phyloP scores from a whole-genome alignment of 2,113 vertebrate species.

The Numenius arquata region DNA sequence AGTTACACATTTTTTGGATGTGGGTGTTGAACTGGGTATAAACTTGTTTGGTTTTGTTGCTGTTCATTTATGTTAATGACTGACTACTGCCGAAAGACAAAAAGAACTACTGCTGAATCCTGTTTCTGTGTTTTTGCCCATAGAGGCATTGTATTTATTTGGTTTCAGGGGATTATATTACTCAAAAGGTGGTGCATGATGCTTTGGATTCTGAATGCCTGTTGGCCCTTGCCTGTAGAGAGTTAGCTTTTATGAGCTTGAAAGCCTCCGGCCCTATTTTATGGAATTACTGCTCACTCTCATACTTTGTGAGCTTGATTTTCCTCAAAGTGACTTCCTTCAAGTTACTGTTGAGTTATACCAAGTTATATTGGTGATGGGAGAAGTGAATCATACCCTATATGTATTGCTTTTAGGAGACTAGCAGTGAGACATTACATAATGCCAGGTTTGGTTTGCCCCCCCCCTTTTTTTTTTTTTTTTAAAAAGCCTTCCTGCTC shows the following conservation, averaged over 20 bases:
- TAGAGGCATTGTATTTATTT: neutral
- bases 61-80: conserved; percentile 6
- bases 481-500: neutral
- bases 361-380: neutral
- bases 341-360: neutral
- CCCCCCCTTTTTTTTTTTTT: neutral
- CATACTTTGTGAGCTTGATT: neutral
- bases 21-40: conserved; percentile 1
- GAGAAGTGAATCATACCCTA: conserved; percentile 8
- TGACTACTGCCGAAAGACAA: neutral
- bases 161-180: conserved; percentile 17
- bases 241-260: neutral
- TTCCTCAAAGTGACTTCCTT: neutral
- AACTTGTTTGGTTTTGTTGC: conserved; percentile 40
- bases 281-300: neutral
- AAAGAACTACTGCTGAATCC: neutral
- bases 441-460: neutral
- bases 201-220: neutral
- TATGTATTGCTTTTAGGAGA: neutral
- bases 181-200: neutral
- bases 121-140: neutral
- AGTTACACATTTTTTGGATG: neutral
- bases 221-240: neutral
- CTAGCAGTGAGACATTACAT: conserved; percentile 19
- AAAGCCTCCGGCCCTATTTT: neutral